phyloP scores from a whole-genome alignment of 2,888 invertebrate genomes.

The Helicoverpa assulta region DNA sequence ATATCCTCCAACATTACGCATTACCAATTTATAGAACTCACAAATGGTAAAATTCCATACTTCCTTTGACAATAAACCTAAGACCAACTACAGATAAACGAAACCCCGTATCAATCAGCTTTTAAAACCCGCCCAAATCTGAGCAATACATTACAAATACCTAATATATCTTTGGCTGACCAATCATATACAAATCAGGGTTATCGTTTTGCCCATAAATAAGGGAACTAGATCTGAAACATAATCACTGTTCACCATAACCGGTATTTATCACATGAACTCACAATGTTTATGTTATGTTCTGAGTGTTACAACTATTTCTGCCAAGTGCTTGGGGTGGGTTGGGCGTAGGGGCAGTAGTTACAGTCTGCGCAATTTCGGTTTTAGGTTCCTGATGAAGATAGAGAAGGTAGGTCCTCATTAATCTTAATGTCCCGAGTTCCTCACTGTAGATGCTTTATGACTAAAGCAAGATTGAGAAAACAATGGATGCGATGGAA shows the following conservation, averaged over 20 bases:
- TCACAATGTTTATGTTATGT: conserved; percentile 73
- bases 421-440: too few relatives aligned
- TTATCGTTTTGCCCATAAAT: conserved; percentile 73
- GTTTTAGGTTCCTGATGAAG: background rate
- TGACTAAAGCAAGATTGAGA: too few relatives aligned
- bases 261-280: conserved; percentile 77
- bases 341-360: conserved; percentile 43
- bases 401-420: background rate
- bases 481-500: too few relatives aligned
- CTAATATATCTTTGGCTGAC: conserved; percentile 64
- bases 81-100: conserved; percentile 21
- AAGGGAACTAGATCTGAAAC: conserved; percentile 72
- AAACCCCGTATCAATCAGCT: conserved; percentile 28
- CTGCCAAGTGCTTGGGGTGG: conserved; percentile 69
- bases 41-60: conserved; percentile 12
- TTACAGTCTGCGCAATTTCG: conserved; percentile 27
- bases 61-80: conserved; percentile 19
- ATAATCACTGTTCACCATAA: conserved; percentile 71
- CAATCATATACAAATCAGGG: conserved; percentile 78
- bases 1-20: background rate
- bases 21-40: conserved; percentile 7
- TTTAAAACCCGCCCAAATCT: conserved; percentile 59
- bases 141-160: conserved; percentile 63
- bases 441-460: too few relatives aligned
- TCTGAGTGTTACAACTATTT: conserved; percentile 80